These are phyloP conservation scores for Pteria penguin DNA, from an alignment of 2,888 invertebrate genomes.

Conservation along the genomic window DNA sequence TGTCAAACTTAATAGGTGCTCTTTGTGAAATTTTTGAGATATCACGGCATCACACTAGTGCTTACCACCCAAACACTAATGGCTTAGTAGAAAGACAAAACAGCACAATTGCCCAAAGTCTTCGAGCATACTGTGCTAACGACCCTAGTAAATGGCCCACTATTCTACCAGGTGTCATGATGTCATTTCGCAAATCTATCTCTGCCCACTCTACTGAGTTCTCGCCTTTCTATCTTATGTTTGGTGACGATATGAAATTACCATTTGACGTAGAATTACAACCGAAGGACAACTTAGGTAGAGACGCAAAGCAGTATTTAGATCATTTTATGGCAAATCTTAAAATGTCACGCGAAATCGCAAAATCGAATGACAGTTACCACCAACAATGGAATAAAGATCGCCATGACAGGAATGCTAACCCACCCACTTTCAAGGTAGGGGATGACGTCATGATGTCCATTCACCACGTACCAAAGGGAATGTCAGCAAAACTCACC, in stretches of 20 bases:
- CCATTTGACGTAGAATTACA: constrained; percentile 39
- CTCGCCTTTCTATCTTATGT: not conserved
- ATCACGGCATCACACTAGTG: not conserved
- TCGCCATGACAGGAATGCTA: constrained; percentile 22
- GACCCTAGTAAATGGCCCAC: constrained; percentile 23
- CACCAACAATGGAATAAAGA: constrained; percentile 12
- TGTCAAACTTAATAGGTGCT: constrained; percentile 4
- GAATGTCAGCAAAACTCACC: constrained; percentile 27
- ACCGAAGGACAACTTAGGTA: constrained; percentile 41
- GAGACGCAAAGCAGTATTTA: constrained; percentile 3
- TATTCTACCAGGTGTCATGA: constrained; percentile 18
- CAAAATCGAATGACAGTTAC: not conserved
- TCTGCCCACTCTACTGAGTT: constrained; percentile 14
- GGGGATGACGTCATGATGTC: constrained; percentile 31
- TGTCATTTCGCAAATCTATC: constrained; percentile 19
- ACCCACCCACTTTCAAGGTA: constrained; percentile 15
- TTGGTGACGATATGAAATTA: constrained; percentile 35
- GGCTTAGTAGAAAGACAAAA: constrained; percentile 3
- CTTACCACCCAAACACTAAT: not conserved
- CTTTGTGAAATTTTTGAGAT: constrained; percentile 26
- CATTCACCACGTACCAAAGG: constrained; percentile 19
- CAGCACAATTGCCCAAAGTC: not conserved
- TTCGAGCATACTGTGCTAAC: constrained; percentile 24
- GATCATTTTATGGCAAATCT: constrained; percentile 10
- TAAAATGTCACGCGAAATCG: constrained; percentile 8